Percentiles rank a stretch among this genome's conserved stretches.
Evolutionary conservation across 2,113 vertebrate genomes (phyloP).

Genomic region (Mirounga angustirostris): DNA sequence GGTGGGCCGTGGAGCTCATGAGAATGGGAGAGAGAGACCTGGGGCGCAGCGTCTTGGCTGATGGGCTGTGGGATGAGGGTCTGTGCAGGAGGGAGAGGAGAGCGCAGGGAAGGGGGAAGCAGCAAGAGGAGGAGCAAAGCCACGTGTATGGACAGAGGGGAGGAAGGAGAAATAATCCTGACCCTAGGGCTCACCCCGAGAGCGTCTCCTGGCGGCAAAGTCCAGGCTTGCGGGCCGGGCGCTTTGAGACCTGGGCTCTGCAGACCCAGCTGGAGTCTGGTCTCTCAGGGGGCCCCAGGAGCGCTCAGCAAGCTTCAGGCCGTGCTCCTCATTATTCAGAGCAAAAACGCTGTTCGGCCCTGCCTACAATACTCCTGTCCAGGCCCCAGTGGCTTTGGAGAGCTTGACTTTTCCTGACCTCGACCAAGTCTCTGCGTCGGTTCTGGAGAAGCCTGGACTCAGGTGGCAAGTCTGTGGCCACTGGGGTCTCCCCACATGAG

Average conservation of each 20-base stretch:
- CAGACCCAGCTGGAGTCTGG: background rate
- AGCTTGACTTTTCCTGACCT: background rate
- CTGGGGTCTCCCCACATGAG: background rate
- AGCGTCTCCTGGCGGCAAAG: background rate
- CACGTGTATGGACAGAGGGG: rapidly evolving
- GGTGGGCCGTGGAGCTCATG: rapidly evolving
- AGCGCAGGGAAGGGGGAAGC: too few relatives aligned
- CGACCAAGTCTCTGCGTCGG: rapidly evolving
- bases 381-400: background rate
- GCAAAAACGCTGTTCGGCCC: background rate
- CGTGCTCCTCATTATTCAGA: rapidly evolving
- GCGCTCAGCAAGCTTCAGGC: rapidly evolving
- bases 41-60: background rate
- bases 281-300: rapidly evolving
- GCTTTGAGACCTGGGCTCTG: background rate
- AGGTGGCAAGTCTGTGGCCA: background rate
- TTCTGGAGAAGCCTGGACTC: background rate
- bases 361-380: rapidly evolving
- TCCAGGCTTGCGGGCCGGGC: background rate
- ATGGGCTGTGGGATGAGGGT: background rate
- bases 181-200: background rate
- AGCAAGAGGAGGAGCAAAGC: too few relatives aligned
- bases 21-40: too few relatives aligned
- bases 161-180: too few relatives aligned
- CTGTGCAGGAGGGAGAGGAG: too few relatives aligned